Conservation (phyloP, 2,113 vertebrate genomes). For the Cairina moschata region DNA sequence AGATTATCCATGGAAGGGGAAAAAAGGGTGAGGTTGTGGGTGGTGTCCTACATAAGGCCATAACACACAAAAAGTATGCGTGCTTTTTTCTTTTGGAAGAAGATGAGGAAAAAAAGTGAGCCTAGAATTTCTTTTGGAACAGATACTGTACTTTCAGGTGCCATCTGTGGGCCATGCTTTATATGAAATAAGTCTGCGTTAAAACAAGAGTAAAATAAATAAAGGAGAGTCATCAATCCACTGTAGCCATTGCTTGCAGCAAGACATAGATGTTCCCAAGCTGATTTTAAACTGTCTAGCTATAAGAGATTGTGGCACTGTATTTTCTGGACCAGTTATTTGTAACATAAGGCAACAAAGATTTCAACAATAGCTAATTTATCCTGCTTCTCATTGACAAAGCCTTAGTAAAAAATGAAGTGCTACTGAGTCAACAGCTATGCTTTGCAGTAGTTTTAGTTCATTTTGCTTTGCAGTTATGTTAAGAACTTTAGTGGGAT, state of each 20-base stretch:
- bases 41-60: constrained; percentile 58
- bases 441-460: neutral
- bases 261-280: neutral
- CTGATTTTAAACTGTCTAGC: neutral
- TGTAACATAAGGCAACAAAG: neutral
- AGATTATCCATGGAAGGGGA: constrained; percentile 58
- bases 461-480: neutral
- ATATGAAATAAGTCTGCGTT: neutral
- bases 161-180: neutral
- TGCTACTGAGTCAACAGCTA: neutral
- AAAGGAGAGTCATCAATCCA: neutral
- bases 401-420: constrained; percentile 14
- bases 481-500: neutral
- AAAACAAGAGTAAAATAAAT: neutral
- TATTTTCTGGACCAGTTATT: neutral
- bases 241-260: neutral
- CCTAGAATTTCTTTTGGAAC: constrained; percentile 61
- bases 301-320: neutral
- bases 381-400: neutral
- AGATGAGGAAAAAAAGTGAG: constrained; percentile 33
- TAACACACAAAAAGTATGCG: constrained; percentile 47
- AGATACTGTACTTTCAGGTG: constrained; percentile 62
- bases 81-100: constrained; percentile 56
- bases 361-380: constrained; percentile 11
- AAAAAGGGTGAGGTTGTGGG: constrained; percentile 68